Percentiles rank a stretch among this genome's conserved stretches.
Evolutionary conservation across 1,140 invertebrate species (phyloP).

Genomic region (Helicorthomorpha holstii): DNA sequence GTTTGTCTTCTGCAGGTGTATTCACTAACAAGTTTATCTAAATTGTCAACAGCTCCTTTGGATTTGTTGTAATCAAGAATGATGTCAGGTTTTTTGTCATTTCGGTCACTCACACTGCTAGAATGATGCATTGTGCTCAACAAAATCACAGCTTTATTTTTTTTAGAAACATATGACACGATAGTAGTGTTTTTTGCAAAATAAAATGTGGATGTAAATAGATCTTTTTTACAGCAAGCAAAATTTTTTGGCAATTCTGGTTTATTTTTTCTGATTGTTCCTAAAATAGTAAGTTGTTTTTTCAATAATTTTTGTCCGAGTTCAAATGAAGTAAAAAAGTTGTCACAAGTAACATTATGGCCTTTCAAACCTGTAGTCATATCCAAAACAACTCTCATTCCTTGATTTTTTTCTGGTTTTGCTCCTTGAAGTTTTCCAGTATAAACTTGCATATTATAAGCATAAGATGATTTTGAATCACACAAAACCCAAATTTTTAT

Average conservation of each 20-base stretch:
- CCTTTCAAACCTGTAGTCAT: background rate
- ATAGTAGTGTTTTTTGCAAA: slow-evolving; percentile 11
- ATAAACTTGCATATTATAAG: background rate
- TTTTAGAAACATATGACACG: slow-evolving; percentile 14
- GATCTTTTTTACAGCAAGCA: background rate
- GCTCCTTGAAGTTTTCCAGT: slow-evolving; percentile 1
- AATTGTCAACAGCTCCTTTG: slow-evolving; percentile 10
- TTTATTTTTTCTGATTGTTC: slow-evolving; percentile 5
- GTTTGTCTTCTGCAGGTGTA: slow-evolving; percentile 12
- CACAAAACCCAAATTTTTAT: slow-evolving; percentile 13
- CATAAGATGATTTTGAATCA: slow-evolving; percentile 10
- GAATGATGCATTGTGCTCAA: slow-evolving; percentile 7
- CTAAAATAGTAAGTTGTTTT: slow-evolving; percentile 1
- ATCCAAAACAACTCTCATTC: slow-evolving; percentile 4
- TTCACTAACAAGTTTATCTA: slow-evolving; percentile 11
- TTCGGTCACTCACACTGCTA: background rate
- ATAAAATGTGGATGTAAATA: slow-evolving; percentile 6
- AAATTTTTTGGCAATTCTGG: background rate
- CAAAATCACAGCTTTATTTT: slow-evolving; percentile 10
- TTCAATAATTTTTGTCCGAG: background rate
- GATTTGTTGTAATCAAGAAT: slow-evolving; percentile 11
- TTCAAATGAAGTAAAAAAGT: slow-evolving; percentile 2
- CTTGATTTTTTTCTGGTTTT: slow-evolving; percentile 5
- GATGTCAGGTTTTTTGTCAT: slow-evolving; percentile 7
- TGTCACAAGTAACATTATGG: slow-evolving; percentile 5